Percentiles rank a stretch among this genome's conserved stretches.
These are phyloP conservation scores for Tetranychus truncatus DNA, from an alignment of 2,888 invertebrate genomes.

Conservation along the genomic window DNA sequence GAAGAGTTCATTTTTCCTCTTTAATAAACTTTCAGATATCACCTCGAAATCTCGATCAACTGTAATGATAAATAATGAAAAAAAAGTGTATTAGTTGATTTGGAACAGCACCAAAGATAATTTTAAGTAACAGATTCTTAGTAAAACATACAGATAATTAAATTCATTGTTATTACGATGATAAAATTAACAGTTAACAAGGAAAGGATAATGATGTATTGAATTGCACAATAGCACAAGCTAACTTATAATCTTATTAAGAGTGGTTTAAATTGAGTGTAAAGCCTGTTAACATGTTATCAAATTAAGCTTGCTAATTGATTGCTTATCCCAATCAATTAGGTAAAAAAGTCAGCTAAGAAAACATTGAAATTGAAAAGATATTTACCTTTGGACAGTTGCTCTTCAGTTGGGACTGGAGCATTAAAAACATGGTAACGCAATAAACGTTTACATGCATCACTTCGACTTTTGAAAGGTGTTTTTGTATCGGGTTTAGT, in stretches of 20 bases:
- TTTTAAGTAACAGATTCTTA: no score
- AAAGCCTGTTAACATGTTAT: background rate
- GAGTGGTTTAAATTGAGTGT: background rate
- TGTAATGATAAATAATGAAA: constrained; percentile 13
- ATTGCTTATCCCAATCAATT: background rate
- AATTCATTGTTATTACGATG: background rate
- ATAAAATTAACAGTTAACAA: background rate
- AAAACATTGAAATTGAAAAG: background rate
- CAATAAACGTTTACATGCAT: constrained; percentile 54
- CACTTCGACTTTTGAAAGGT: constrained; percentile 43
- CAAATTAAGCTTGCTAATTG: background rate
- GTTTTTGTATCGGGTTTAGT: constrained; percentile 51
- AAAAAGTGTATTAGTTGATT: background rate
- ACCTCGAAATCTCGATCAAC: constrained; percentile 30
- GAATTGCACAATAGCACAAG: constrained; percentile 37
- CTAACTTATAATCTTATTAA: background rate
- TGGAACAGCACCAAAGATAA: no score
- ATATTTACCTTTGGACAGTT: constrained; percentile 36
- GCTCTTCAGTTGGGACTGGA: constrained; percentile 41
- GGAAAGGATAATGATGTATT: constrained; percentile 36
- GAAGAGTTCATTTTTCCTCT: constrained; percentile 49
- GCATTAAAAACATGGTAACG: constrained; percentile 57
- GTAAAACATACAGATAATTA: background rate
- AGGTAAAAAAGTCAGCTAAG: background rate
- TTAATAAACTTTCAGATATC: constrained; percentile 42